Evolutionary conservation across 2,888 invertebrate species (phyloP), one percentile per base, ranked within the genome.

Genomic region (Sceliomorpha sp.): DNA sequence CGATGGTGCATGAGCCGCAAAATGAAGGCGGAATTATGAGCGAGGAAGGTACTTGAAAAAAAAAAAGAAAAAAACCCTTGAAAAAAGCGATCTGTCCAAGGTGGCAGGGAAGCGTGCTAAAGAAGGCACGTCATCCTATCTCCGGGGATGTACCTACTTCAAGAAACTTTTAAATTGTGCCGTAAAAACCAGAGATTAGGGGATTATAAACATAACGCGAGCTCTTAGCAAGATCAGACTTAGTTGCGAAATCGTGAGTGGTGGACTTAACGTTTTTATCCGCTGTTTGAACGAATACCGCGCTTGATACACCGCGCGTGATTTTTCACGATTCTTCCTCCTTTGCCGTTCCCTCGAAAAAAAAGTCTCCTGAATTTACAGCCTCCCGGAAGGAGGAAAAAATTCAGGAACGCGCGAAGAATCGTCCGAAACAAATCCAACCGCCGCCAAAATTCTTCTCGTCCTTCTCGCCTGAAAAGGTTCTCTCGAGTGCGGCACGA

Each of bases 161-260:
- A 70, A 51, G 75, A 78, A 85, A 82, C 78, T 86, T 87, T 84
- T 83, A 85, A 87, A 87, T 86, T 87, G 82, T 83, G 80, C 77
- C 72, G 67, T 78, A 81, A 80, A 81, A 77, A 79, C 79, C 75
- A 76, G 76, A 82, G 84, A 87, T 87, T 84, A 84, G 84, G 80
- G 84, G 85, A 84, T 84, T 86, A 86, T 85, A 84, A 85, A 84
- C 85, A 85, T 80, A 78, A 81, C 77, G 80, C 75, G 78, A 84
- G 86, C 76, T 86, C 86, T 79, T 80, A 80, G 81, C 80, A 78
- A 79, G 82, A 83, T 85, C 78, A 77, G 78, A 74, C 60, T 68
- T 56, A 67, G 55, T 36, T 15, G 60, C 32, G 15, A 17, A 55
- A 60, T 67, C 60, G 60, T 67, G 60, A 60, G 60, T 67, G 42